phyloP scores from a whole-genome alignment of 2,888 invertebrate genomes.

The Phoenoteleia sp. region DNA sequence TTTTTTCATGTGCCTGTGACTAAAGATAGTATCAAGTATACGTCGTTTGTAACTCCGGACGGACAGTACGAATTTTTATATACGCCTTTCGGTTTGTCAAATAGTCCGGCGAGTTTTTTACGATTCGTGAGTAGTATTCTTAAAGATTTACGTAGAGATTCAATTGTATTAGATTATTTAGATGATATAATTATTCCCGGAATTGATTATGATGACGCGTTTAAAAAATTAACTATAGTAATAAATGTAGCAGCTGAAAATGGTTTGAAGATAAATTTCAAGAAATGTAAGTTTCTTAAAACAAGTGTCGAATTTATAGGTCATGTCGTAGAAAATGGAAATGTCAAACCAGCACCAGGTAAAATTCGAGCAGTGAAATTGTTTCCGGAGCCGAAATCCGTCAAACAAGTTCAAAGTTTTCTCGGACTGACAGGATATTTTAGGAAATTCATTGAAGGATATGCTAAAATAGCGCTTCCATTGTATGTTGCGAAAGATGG shows the following conservation, averaged over 20 bases:
- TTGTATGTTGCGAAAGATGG: conserved; percentile 49
- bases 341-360: conserved; percentile 73
- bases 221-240: conserved; percentile 56
- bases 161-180: conserved; percentile 49
- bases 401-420: conserved; percentile 79
- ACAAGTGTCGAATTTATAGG: conserved; percentile 76
- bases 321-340: conserved; percentile 77
- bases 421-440: conserved; percentile 75
- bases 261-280: conserved; percentile 61
- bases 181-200: conserved; percentile 65
- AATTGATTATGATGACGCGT: conserved; percentile 51
- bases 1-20: background rate
- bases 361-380: conserved; percentile 77
- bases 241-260: background rate
- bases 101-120: background rate
- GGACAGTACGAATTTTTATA: background rate
- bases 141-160: background rate
- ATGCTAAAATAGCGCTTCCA: conserved; percentile 65
- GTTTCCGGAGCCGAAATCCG: conserved; percentile 21
- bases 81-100: background rate
- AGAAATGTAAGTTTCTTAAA: conserved; percentile 72
- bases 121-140: background rate
- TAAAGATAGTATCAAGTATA: background rate
- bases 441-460: conserved; percentile 76
- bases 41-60: background rate